Evolutionary conservation across 2,888 invertebrate genomes (phyloP), one percentile per base, ranked within the genome.

Genomic region (Erpobdella octoculata): DNA sequence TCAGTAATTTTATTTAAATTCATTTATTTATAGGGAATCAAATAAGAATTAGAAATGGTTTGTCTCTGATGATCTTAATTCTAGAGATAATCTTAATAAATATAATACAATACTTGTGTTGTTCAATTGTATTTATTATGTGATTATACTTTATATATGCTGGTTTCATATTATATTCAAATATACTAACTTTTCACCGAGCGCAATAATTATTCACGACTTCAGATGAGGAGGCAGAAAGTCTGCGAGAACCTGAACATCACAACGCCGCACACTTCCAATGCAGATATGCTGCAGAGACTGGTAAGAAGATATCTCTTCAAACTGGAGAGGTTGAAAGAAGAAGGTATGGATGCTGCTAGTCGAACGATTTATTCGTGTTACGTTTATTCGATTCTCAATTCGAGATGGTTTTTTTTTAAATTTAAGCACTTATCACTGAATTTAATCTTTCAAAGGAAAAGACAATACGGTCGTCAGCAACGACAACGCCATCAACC

Each of bases 231-330:
- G 31, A 72, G 82, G 66, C 81, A 82, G 70, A 80, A 78, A 21
- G 81, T 82, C 12, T 82, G 73, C 33, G 72, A 75, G 59, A 75
- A 48, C 37, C 58, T 75, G 21, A 74, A 75, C 70, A 72, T 75
- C 5, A 69, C 66, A 36, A 28, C 74, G 2, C 72, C 72, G 0
- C 69, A 81, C 70, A 80, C 81, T 12, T 81, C 81, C 0, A 82
- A 82, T 73, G 77, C 79, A 21, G 82, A 82, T 72, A 82, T 82
- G 66, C 79, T 82, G 78, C 82, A 82, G 71, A 76, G 82, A 66
- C 76, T 82, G 36, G 82, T 82, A 6, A 78, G 81, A 73, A 73
- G 82, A 65, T 82, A 82, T 74, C 79, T 82, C 48, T 82, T 82
- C 75, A 82, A 82, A 75, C 75, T 81, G 68, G 82, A 82, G 73